Evolutionary conservation across 2,888 invertebrate genomes (phyloP).

Genomic region (Neoitamus cyanurus): DNA sequence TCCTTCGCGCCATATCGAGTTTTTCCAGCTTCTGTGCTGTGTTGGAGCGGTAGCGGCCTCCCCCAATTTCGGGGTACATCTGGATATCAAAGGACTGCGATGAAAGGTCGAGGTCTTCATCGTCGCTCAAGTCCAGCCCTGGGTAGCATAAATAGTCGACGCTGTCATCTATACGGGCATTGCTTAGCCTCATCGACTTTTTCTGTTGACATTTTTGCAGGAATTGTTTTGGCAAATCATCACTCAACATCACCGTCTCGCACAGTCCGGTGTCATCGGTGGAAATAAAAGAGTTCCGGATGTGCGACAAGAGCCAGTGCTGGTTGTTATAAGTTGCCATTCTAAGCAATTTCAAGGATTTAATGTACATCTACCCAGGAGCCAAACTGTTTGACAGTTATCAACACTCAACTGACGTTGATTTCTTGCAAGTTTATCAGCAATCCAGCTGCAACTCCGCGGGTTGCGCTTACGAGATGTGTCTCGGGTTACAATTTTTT

Average conservation of each 20-base stretch:
- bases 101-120: constrained; percentile 76
- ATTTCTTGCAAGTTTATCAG: background rate
- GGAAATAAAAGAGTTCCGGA: constrained; percentile 93
- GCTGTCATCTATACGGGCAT: constrained; percentile 55
- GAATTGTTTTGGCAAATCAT: constrained; percentile 78
- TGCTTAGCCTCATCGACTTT: background rate
- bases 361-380: background rate
- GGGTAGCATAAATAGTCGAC: constrained; percentile 76
- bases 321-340: constrained; percentile 97
- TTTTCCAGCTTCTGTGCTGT: constrained; percentile 90
- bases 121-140: constrained; percentile 81
- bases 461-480: background rate
- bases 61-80: constrained; percentile 73
- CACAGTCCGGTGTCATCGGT: constrained; percentile 96
- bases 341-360: background rate
- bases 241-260: constrained; percentile 90
- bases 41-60: constrained; percentile 81
- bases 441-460: background rate
- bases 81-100: constrained; percentile 84
- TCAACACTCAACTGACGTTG: background rate
- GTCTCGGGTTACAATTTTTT: background rate
- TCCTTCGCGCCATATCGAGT: constrained; percentile 85
- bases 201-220: constrained; percentile 61
- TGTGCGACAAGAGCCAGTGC: constrained; percentile 91
- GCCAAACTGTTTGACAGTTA: background rate